A percentile compares a stretch with the other conserved stretches of the same genome.
Evolutionary conservation across 2,113 vertebrate species (phyloP).

Genomic region (Accipiter cooperii): DNA sequence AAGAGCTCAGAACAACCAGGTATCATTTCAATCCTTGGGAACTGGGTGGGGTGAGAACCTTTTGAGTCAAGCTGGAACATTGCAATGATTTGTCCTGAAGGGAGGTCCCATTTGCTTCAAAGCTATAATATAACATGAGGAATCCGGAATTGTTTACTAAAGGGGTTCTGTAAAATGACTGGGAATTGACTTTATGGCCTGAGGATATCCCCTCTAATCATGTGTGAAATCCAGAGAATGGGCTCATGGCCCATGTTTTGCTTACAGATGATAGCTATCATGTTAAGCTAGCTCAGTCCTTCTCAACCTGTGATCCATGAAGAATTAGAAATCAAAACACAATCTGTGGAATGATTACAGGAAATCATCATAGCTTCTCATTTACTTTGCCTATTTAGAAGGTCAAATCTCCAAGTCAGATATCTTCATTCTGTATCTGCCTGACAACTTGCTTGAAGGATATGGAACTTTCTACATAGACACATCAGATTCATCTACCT

Average conservation of each 20-base stretch:
- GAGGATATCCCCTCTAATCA: not conserved
- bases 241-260: not conserved
- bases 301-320: not conserved
- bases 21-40: not conserved
- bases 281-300: not conserved
- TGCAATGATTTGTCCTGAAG: not conserved
- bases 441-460: not conserved
- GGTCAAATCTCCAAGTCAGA: not conserved
- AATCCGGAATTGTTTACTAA: not conserved
- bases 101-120: not conserved
- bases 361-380: not conserved
- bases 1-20: not conserved
- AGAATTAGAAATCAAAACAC: not conserved
- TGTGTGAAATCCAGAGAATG: not conserved
- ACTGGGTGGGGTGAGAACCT: not conserved
- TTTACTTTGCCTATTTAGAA: not conserved
- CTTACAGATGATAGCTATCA: not conserved
- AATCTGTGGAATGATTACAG: not conserved
- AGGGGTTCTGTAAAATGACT: not conserved
- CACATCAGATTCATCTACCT: not conserved
- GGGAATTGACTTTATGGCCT: not conserved
- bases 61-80: not conserved
- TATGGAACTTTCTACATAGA: not conserved
- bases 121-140: not conserved
- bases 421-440: not conserved